Evolutionary conservation across 2,113 vertebrate species (phyloP).

Genomic region (Podarcis muralis): DNA sequence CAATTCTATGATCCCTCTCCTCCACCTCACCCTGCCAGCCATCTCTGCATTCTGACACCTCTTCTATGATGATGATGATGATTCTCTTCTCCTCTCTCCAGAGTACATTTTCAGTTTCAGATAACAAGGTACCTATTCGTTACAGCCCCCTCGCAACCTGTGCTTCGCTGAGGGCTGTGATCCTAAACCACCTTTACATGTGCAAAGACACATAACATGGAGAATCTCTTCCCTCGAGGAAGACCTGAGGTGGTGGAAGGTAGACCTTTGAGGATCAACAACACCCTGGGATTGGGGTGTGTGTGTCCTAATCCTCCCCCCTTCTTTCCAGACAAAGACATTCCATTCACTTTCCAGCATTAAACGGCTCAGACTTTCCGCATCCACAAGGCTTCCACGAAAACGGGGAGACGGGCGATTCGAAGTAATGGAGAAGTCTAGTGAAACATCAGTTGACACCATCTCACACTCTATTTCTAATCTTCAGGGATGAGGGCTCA

Average conservation of each 20-base stretch:
- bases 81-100: not conserved
- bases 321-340: not conserved
- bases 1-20: conserved; percentile 4
- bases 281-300: too few relatives aligned
- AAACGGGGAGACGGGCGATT: not conserved
- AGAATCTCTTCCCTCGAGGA: not conserved
- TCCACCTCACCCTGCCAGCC: not conserved
- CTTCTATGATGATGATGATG: too few relatives aligned
- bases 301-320: too few relatives aligned
- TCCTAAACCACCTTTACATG: not conserved
- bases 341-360: not conserved
- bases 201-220: not conserved
- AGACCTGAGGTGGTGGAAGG: too few relatives aligned
- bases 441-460: not conserved
- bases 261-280: too few relatives aligned
- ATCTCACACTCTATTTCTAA: not conserved
- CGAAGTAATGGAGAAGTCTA: not conserved
- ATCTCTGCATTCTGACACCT: conserved; percentile 31
- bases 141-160: not conserved
- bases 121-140: not conserved
- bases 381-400: not conserved
- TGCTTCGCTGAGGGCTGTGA: not conserved
- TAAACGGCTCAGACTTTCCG: not conserved
- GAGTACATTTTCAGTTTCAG: not conserved
- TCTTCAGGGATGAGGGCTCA: too few relatives aligned